Evolutionary conservation across 2,888 invertebrate genomes (phyloP).

Genomic region (Marasmarcha lunaedactyla): DNA sequence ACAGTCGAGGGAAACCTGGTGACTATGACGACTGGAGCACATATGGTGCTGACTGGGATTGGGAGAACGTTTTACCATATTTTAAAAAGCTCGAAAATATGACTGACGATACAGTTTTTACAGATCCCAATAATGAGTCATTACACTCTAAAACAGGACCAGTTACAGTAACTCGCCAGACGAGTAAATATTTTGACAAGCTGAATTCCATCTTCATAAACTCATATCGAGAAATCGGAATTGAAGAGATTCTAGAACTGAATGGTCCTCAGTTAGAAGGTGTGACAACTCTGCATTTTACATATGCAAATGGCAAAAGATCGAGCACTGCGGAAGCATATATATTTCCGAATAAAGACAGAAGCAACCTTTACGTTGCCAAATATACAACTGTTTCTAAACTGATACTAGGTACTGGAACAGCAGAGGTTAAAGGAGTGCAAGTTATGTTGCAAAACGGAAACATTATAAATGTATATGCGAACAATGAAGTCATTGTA

Average conservation of each 20-base stretch:
- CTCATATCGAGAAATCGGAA: conserved; percentile 31
- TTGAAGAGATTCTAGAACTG: conserved; percentile 27
- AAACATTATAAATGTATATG: conserved; percentile 27
- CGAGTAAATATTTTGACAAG: conserved; percentile 18
- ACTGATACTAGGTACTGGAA: conserved; percentile 32
- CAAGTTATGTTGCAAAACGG: conserved; percentile 26
- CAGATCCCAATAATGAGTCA: conserved; percentile 16
- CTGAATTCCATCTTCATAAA: conserved; percentile 26
- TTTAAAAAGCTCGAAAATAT: conserved; percentile 28
- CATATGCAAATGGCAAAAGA: conserved; percentile 34
- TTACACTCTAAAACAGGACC: conserved; percentile 35
- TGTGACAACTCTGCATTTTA: conserved; percentile 28
- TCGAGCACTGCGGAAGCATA: conserved; percentile 51
- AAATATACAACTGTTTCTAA: conserved; percentile 39
- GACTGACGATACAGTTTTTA: conserved; percentile 21
- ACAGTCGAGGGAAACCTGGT: conserved; percentile 24
- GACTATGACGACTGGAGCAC: conserved; percentile 26
- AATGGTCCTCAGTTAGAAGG: conserved; percentile 31
- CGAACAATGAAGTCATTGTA: conserved; percentile 35
- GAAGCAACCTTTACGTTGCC: conserved; percentile 36
- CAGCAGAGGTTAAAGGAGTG: conserved; percentile 32
- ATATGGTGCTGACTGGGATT: conserved; percentile 26
- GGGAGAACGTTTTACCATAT: conserved; percentile 23
- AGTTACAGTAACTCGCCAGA: conserved; percentile 27
- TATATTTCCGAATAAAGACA: conserved; percentile 27